Base-by-base conservation (phyloP, 2,113 vertebrate species). In the Furnarius figulus region DNA sequence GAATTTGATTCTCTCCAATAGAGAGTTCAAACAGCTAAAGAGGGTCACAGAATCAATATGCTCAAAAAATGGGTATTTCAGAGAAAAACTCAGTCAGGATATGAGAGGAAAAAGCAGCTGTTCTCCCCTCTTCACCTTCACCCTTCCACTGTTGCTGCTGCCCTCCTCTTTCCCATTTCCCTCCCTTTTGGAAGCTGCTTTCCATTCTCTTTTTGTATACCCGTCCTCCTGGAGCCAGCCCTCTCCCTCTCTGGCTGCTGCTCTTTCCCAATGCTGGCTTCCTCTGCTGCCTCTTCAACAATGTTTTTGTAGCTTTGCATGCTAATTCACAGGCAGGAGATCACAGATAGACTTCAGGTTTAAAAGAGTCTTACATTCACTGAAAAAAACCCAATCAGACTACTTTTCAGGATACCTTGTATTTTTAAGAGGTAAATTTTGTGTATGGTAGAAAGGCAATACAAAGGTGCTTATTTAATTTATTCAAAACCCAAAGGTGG, bases 51-150 rank as follows among this genome's bases (percentile, higher is more conserved):
- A 92, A 95, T 96, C 89, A 94, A 95, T 94, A 93, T 49, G 82
- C 55, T 82, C 87, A 93, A 97, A 95, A 96, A 94, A 91, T 24
- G 44, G 74, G 58, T 81, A 93, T 97, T 95, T 93, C 91, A 93
- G 88, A 82, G 71, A 74, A 89, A 72, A 89, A 83, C 33, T 87
- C 44, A 58, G 77, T 49, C 42, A 80, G 75, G 81, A 40, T 85
- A n/a, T 2, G 1, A 91, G 80, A 71, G 39, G 30, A 39, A 62
- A 92, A 97, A 85, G 62, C 72, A 95, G 44, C 46, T 96, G 62
- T 87, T 96, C 87, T 86, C 59, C 66, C 82, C 62, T 91, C 75
- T 96, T 97, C 91, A 93, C 96, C 93, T 91, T 96, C 89, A 97
- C 85, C 90, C 84, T 96, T 90, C 72, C 35, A 85, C 50, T 94